Base-by-base conservation (phyloP, 64 coral and sea anemone genomes). In the Pachyseris speciosa region DNA sequence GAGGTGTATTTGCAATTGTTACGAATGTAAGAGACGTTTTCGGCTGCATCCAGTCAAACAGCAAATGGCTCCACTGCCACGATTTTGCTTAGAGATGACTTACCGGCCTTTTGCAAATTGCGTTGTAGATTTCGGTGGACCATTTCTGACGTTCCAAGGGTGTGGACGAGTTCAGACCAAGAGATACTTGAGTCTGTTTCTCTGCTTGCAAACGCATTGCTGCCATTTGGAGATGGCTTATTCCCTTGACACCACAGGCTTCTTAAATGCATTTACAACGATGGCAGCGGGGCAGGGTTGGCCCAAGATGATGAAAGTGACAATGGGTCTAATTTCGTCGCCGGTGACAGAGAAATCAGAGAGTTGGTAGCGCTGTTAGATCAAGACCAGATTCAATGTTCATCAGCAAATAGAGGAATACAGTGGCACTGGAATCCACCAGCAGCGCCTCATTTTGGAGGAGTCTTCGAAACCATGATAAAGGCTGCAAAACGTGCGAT, bases 171-270 rank as follows among this genome's bases (percentile, higher is more conserved):
- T 52, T 15, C 49, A 58, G 6, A 6, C 45, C 1, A 94, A 94
- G 52, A 36, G 75, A 20, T 94, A 94, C 60, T 42, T 89, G 36
- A 84, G 92, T 75, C 48, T 85, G 16, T 94, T 94, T 49, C 0
- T 88, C 41, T 89, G 85, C 29, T 29, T 94, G 41, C 86, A 89
- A 38, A 89, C 92, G 0, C 76, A 70, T 32, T 89, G 86, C 34
- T 88, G 66, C 37, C 78, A 89, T 47, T 83, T 94, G 43, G 92
- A 94, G 50, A 89, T 94, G 77, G 85, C 77, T 26, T 48, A 75
- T 37, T 89, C 78, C n/a, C 61, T 84, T 5, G 86, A 94, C 19
- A 89, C 85, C 19, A 86, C 65, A 63, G 78, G 36, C 19, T 88
- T 87, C 66, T 33, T 69, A 32, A 34, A 69, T 31, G 0, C 26